These are phyloP conservation scores for Coremacera marginata DNA, from an alignment of 2,888 invertebrate species.

Conservation along the genomic window DNA sequence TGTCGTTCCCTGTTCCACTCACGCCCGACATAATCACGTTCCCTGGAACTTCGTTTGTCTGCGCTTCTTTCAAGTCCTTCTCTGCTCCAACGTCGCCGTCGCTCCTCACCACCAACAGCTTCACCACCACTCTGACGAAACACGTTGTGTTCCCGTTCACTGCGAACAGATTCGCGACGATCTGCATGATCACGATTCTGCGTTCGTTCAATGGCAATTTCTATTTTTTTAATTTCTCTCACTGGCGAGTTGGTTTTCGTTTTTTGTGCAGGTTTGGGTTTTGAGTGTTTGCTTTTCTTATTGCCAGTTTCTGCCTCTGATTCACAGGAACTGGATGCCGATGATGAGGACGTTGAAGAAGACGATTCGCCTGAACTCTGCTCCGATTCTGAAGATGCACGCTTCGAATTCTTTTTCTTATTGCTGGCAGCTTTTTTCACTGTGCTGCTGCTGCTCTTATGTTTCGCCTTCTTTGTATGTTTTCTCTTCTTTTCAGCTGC, in stretches of 20 bases:
- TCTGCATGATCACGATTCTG: constrained; percentile 23
- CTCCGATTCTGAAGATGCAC: constrained; percentile 25
- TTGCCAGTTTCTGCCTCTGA: constrained; percentile 31
- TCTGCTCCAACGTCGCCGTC: constrained; percentile 33
- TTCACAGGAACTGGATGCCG: constrained; percentile 23
- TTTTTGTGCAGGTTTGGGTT: background rate
- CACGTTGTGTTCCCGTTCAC: background rate
- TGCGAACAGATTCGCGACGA: background rate
- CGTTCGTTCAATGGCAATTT: background rate
- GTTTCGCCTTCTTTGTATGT: constrained; percentile 34
- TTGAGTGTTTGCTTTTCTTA: background rate
- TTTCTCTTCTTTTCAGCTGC: constrained; percentile 40
- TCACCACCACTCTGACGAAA: constrained; percentile 35
- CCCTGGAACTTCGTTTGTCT: constrained; percentile 45
- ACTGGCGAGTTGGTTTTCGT: background rate
- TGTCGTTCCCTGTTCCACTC: constrained; percentile 40
- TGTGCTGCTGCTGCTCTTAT: constrained; percentile 29
- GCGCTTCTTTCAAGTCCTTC: constrained; percentile 40
- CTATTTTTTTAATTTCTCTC: constrained; percentile 17
- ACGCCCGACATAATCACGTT: constrained; percentile 38
- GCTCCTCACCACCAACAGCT: constrained; percentile 5
- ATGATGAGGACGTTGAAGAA: constrained; percentile 32
- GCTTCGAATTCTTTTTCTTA: constrained; percentile 1
- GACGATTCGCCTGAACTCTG: constrained; percentile 26
- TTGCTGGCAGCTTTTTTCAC: constrained; percentile 3